phyloP scores from a whole-genome alignment of 2,113 vertebrate genomes.

The Chlorodrepanis virens region DNA sequence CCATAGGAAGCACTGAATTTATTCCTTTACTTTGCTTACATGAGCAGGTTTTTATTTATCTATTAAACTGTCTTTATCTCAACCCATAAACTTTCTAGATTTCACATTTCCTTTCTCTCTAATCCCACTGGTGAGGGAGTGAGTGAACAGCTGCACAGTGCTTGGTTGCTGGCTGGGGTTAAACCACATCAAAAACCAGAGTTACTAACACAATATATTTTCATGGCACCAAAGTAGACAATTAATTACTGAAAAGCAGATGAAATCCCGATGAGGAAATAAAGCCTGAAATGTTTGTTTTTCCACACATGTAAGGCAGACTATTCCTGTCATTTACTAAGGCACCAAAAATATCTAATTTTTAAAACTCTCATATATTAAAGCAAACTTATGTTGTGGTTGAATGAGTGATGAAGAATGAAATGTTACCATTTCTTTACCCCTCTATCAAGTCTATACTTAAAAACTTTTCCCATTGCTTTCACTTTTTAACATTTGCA shows the following conservation, averaged over 20 bases:
- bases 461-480: slow-evolving; percentile 53
- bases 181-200: neutral
- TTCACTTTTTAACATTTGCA: slow-evolving; percentile 64
- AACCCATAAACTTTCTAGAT: neutral
- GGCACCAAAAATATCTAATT: neutral
- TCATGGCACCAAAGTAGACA: neutral
- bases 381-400: slow-evolving; percentile 47
- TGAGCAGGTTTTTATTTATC: neutral
- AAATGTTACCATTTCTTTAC: slow-evolving; percentile 47
- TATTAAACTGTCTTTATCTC: neutral
- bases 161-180: neutral
- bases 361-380: slow-evolving; percentile 30
- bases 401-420: slow-evolving; percentile 61
- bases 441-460: slow-evolving; percentile 40
- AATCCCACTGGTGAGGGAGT: neutral
- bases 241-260: slow-evolving; percentile 20
- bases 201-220: neutral
- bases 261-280: neutral
- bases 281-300: neutral
- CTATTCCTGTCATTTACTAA: neutral
- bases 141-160: neutral
- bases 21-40: neutral
- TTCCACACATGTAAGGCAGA: neutral
- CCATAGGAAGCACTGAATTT: neutral
- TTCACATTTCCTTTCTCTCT: neutral